phyloP scores from a whole-genome alignment of 2,888 invertebrate genomes.

The Amphipyra berbera region DNA sequence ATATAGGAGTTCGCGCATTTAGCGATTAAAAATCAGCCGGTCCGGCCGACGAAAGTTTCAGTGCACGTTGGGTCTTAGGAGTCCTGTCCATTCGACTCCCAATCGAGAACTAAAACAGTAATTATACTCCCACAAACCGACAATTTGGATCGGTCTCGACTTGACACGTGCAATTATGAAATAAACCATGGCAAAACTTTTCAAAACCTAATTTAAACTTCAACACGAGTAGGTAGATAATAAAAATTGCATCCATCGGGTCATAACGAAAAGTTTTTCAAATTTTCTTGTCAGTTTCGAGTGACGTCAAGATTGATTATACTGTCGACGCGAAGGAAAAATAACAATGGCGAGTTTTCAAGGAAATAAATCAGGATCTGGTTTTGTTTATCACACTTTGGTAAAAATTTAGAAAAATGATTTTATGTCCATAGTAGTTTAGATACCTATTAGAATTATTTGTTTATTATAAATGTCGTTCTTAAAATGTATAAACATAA shows the following conservation, averaged over 20 bases:
- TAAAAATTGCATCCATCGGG: slow-evolving; percentile 65
- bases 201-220: slow-evolving; percentile 59
- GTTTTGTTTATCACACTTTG: slow-evolving; percentile 20
- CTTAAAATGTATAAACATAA: no score
- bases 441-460: no score
- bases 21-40: no score
- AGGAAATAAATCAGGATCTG: slow-evolving; percentile 22
- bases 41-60: no score
- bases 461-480: no score
- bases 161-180: slow-evolving; percentile 61
- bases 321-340: slow-evolving; percentile 66
- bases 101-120: slow-evolving; percentile 4
- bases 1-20: no score
- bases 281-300: slow-evolving; percentile 70
- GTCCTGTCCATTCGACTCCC: background rate
- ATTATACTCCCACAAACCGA: slow-evolving; percentile 26
- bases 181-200: slow-evolving; percentile 59
- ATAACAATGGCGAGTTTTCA: slow-evolving; percentile 31
- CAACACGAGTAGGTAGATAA: slow-evolving; percentile 52
- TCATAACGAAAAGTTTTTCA: slow-evolving; percentile 68
- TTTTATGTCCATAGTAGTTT: no score
- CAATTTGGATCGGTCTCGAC: slow-evolving; percentile 38
- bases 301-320: slow-evolving; percentile 75
- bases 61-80: no score
- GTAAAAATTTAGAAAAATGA: background rate